Base-by-base conservation (phyloP, 2,888 invertebrate genomes). In the Apodemia mormo region DNA sequence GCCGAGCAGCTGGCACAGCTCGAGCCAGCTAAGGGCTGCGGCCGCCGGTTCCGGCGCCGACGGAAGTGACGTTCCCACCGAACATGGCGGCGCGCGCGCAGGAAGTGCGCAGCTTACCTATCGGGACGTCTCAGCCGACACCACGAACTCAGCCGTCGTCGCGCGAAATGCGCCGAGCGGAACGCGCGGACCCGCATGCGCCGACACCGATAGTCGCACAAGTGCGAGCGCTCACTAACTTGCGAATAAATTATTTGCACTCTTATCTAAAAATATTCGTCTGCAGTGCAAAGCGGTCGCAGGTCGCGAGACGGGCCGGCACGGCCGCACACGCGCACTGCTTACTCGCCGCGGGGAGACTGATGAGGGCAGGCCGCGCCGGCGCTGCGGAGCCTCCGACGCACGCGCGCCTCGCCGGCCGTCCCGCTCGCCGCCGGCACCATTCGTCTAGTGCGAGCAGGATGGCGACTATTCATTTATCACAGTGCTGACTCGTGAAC, bases 81-180 rank as follows among this genome's bases (percentile, higher is more conserved):
- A 92, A 92, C 87, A 91, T 92, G 92, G 92, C 92, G 91, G 90
- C 92, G 90, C 85, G 88, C 90, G 87, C 88, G 92, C 92, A 92
- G 92, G 92, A 92, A 92, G 90, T 92, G 92, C 92, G 92, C 92
- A 92, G 92, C 93, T 92, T 90, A 92, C 92, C 92, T 89, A 90
- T 85, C 89, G 89, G 90, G 90, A 91, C 87, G 88, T 88, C 88
- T 89, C 83, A 84, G 85, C 80, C 84, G 81, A 78, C 85, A 82
- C 81, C 84, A 80, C 80, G 78, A 76, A 82, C 81, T 82, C 83
- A 81, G 79, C 79, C 81, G 81, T 77, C 73, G 76, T 73, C 73
- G 75, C 71, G 68, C 76, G 74, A 80, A 81, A 68, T 65, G 70
- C 64, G 45, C 12, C 67, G 73, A 68, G 69, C 79, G 79, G 82